Evolutionary conservation across 53 echinoderm and acorn worm genomes (phyloP).

Genomic region (Luidia sarsii): DNA sequence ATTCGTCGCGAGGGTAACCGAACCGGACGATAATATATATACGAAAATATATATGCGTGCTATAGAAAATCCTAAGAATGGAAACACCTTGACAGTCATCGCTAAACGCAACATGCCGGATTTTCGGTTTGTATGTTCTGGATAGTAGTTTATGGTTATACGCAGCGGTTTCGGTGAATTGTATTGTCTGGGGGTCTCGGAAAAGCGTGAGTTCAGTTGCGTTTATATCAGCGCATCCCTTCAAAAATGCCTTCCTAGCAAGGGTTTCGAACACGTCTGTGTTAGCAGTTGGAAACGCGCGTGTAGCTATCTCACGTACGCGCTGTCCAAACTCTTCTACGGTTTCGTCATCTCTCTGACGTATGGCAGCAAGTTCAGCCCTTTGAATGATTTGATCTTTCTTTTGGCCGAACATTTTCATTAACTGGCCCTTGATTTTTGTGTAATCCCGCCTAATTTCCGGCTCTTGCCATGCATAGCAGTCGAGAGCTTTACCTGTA

Average conservation of each 20-base stretch:
- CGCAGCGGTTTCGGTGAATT: neutral
- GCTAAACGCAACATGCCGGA: neutral
- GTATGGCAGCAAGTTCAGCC: neutral
- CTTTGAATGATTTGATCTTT: neutral
- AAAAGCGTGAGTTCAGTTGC: neutral
- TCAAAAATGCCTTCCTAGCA: no score
- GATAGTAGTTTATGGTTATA: neutral
- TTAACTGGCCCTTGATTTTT: neutral
- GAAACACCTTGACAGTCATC: neutral
- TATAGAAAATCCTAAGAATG: no score
- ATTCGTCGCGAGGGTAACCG: no score
- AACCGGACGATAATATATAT: no score
- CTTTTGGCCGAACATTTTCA: neutral
- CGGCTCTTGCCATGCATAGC: conserved; percentile 9
- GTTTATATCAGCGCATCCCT: no score
- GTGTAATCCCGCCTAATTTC: neutral
- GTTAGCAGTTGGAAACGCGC: neutral
- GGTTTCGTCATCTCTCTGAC: neutral
- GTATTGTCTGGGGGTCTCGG: conserved; percentile 2
- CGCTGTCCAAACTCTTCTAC: neutral
- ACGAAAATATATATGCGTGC: no score
- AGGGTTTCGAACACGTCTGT: neutral
- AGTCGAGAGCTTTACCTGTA: no score
- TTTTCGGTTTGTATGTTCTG: neutral
- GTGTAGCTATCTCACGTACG: neutral